Conservation (phyloP, 2,113 vertebrate genomes). For the Tragulus kanchil region DNA sequence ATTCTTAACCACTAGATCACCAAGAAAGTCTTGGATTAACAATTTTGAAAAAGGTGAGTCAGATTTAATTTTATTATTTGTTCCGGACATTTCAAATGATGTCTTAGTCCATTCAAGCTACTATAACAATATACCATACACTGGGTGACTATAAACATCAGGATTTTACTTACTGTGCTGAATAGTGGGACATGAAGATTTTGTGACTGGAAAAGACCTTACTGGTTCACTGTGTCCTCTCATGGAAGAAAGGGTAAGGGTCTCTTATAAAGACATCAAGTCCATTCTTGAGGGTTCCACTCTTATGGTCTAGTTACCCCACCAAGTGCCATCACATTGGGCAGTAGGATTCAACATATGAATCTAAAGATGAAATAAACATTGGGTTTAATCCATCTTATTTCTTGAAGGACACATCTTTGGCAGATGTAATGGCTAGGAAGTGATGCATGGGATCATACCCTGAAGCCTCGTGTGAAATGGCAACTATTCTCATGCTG, state of each 20-base stretch:
- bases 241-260: not conserved
- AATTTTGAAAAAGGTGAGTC: not conserved
- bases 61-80: not conserved
- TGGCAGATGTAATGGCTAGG: not conserved
- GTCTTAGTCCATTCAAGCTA: not conserved
- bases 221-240: not conserved
- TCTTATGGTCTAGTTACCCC: not conserved
- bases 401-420: not conserved
- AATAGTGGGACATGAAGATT: not conserved
- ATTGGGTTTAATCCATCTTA: not conserved
- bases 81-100: not conserved
- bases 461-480: not conserved
- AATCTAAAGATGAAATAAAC: not conserved
- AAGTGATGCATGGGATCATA: not conserved
- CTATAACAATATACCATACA: not conserved
- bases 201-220: not conserved
- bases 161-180: not conserved
- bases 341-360: not conserved
- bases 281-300: not conserved
- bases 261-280: not conserved
- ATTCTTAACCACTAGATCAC: not conserved
- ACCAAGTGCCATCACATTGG: not conserved
- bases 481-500: not conserved
- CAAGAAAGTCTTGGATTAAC: not conserved
- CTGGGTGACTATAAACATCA: not conserved